Evolutionary conservation across 2,888 invertebrate species (phyloP).

Genomic region (Ornithoptera priamus): DNA sequence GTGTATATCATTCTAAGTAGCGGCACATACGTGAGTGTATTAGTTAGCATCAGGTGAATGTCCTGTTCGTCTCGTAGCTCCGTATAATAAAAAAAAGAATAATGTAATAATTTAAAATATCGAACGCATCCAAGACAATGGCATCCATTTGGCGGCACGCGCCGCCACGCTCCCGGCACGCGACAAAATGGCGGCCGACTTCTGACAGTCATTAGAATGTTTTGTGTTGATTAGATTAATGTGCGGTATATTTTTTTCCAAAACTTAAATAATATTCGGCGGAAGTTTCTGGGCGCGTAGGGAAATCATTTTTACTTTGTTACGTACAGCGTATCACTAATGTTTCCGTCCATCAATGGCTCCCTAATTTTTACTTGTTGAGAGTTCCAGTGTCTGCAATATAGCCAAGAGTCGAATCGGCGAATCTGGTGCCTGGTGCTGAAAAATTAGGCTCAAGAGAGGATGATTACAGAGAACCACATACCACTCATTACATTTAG

Average conservation of each 20-base stretch:
- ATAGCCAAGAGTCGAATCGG: too few relatives aligned
- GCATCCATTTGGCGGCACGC: slow-evolving; percentile 50
- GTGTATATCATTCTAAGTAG: too few relatives aligned
- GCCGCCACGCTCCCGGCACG: slow-evolving; percentile 56
- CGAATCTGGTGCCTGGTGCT: too few relatives aligned
- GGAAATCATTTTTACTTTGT: slow-evolving; percentile 28
- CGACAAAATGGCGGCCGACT: slow-evolving; percentile 54
- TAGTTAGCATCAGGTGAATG: too few relatives aligned
- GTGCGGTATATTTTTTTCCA: slow-evolving; percentile 43
- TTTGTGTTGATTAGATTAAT: slow-evolving; percentile 57
- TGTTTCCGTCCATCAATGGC: slow-evolving; percentile 33
- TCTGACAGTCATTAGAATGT: slow-evolving; percentile 56
- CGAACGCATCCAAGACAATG: slow-evolving; percentile 47
- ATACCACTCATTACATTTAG: too few relatives aligned
- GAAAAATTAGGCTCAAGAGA: too few relatives aligned
- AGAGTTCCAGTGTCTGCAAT: too few relatives aligned
- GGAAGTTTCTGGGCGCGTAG: slow-evolving; percentile 21
- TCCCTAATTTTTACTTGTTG: slow-evolving; percentile 29
- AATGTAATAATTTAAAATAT: slow-evolving; percentile 31
- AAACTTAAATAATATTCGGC: slow-evolving; percentile 21
- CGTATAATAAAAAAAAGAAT: neutral
- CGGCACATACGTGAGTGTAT: too few relatives aligned
- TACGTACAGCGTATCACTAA: slow-evolving; percentile 24
- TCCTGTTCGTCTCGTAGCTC: too few relatives aligned
- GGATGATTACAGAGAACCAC: too few relatives aligned